Evolutionary conservation across 2,113 vertebrate species (phyloP), one percentile per base, ranked within the genome.

Genomic region (Osmerus eperlanus): DNA sequence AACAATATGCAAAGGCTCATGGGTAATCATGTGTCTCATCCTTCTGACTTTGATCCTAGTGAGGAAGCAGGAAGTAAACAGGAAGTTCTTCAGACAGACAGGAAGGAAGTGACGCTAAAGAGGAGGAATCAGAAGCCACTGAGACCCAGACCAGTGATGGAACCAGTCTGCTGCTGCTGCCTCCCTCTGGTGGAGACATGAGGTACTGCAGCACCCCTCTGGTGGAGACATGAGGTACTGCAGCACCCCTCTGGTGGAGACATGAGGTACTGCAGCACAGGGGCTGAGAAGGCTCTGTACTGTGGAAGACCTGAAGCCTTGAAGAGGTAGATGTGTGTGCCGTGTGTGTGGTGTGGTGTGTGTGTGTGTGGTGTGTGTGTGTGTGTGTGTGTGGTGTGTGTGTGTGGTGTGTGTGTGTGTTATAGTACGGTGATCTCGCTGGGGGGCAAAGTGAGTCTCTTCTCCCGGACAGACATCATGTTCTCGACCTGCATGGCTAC

Each of bases 381-480:
- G 15, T 13, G 53, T 41, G 3, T 58, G 21, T 47, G 12, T 13
- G 29, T 21, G 21, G 21, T 21, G 21, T 69, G 54, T 28, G 58
- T 21, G 15, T 13, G 53, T 41, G 12, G 3, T 58, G 21, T 47
- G 12, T 13, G 29, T 18, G 14, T 66, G 61, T 59, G 14, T 93
- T 92, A 99, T 61, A 99, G 88, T 86, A 99, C 88, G 4, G 97
- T 99, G 84, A 99, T 97, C 89, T 99, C 97, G 0, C 96, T 98
- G 47, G 97, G 95, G 1, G 97, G 96, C 61, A 98, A 90, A 0
- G 95, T 95, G 52, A 95, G 93, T 63, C 94, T 90, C 86, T 96
- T 97, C 81, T 99, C 95, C 0, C 93, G 91, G 6, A 93, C 92
- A 0, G 87, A 91, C 76, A 99, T 90, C 87, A 98, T 90, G 85